These are phyloP conservation scores for Holothuria leucospilota DNA, from an alignment of 53 echinoderm and acorn worm genomes.

Conservation along the genomic window DNA sequence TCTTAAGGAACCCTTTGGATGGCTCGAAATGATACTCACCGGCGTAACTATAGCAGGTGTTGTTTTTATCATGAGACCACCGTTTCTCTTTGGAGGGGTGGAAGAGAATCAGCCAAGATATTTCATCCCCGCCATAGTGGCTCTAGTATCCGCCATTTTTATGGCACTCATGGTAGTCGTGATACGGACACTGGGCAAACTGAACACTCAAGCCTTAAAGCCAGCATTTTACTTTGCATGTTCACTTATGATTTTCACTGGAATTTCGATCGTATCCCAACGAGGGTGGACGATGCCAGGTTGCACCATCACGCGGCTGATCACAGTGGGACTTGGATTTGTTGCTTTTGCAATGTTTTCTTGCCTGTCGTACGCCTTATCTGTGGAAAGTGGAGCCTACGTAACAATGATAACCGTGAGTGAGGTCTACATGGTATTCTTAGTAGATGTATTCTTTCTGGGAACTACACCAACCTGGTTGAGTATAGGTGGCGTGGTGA, in stretches of 20 bases:
- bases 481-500: constrained; percentile 7
- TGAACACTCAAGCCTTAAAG: constrained; percentile 11
- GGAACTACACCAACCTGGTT: not conserved
- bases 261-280: not conserved
- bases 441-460: not conserved
- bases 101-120: not conserved
- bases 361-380: not conserved
- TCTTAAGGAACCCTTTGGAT: constrained; percentile 10
- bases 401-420: constrained; percentile 29
- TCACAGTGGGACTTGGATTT: not conserved
- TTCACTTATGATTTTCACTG: not conserved
- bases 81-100: constrained; percentile 46
- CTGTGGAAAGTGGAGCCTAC: not conserved
- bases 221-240: not conserved
- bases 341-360: not conserved
- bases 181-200: constrained; percentile 7
- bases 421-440: constrained; percentile 14
- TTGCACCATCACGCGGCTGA: not conserved
- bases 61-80: constrained; percentile 40
- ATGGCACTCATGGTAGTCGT: not conserved
- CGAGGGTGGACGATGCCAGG: constrained; percentile 10
- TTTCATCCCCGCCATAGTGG: not conserved
- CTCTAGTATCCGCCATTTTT: not conserved
- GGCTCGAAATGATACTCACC: constrained; percentile 1
- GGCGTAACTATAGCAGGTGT: constrained; percentile 15